These are phyloP conservation scores for Agelas oroides DNA, from an alignment of 37 sponge, comb jelly and placozoan species.

Conservation along the genomic window DNA sequence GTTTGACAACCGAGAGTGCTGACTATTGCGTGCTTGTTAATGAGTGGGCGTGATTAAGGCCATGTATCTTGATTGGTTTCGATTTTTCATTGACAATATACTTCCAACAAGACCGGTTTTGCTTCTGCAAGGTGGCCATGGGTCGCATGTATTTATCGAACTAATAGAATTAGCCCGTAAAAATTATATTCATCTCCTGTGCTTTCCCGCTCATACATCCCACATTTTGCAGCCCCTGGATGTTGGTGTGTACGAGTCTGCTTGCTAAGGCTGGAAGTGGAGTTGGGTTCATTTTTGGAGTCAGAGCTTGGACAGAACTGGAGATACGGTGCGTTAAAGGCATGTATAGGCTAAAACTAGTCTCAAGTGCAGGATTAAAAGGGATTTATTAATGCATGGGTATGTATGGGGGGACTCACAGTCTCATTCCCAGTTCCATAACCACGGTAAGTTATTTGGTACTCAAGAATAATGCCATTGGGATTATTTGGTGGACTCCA, in stretches of 20 bases:
- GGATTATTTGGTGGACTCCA: conserved; percentile 31
- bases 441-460: background rate
- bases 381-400: too few species aligned
- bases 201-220: conserved; percentile 57
- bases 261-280: too few species aligned
- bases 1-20: too few species aligned
- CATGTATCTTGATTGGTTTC: conserved; percentile 11
- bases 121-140: background rate
- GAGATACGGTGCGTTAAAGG: too few species aligned
- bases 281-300: too few species aligned
- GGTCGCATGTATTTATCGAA: background rate
- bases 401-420: too few species aligned
- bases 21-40: too few species aligned
- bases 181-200: conserved; percentile 46
- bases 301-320: too few species aligned
- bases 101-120: background rate
- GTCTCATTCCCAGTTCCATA: too few species aligned
- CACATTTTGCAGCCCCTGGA: conserved; percentile 66
- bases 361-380: too few species aligned
- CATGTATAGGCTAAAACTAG: too few species aligned
- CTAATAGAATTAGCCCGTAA: background rate
- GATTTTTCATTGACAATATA: conserved; percentile 8
- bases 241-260: conserved; percentile 57
- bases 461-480: conserved; percentile 49
- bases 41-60: conserved; percentile 11